phyloP scores from a whole-genome alignment of 2,113 vertebrate genomes.

The Arvicanthis niloticus region DNA sequence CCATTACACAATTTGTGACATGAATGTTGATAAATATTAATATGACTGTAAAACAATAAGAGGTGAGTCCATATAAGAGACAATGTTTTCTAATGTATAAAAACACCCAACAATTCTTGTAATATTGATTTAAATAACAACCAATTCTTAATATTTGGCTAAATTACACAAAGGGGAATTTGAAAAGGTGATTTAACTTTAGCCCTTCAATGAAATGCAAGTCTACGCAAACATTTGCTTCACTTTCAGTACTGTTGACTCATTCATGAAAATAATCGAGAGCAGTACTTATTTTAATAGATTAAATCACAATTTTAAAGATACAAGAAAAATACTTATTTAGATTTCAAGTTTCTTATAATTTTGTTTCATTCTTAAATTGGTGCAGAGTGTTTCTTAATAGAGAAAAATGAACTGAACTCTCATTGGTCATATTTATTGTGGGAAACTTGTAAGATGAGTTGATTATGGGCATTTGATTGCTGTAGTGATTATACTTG shows the following conservation, averaged over 20 bases:
- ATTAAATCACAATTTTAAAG: slow-evolving; percentile 20
- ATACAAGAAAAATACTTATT: slow-evolving; percentile 16
- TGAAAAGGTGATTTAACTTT: slow-evolving; percentile 13
- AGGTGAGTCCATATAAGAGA: background rate
- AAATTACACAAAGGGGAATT: background rate
- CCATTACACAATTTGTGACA: slow-evolving; percentile 38
- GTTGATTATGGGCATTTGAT: background rate
- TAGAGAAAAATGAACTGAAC: background rate
- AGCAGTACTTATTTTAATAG: slow-evolving; percentile 30
- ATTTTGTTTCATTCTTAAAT: slow-evolving; percentile 24
- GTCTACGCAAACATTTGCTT: slow-evolving; percentile 40
- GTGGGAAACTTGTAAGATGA: background rate
- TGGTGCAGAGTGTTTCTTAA: slow-evolving; percentile 8
- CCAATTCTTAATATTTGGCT: slow-evolving; percentile 40
- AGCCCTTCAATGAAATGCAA: slow-evolving; percentile 7
- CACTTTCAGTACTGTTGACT: background rate
- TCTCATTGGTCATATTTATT: background rate
- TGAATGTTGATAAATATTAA: slow-evolving; percentile 38
- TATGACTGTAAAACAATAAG: slow-evolving; percentile 24
- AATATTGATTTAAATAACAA: slow-evolving; percentile 39
- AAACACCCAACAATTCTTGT: background rate
- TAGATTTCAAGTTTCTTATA: background rate
- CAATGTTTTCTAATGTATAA: slow-evolving; percentile 28
- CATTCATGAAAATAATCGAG: background rate
- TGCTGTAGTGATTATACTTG: background rate